These are phyloP conservation scores for Neotoma lepida DNA, from an alignment of 2,113 vertebrate genomes.

Conservation along the genomic window DNA sequence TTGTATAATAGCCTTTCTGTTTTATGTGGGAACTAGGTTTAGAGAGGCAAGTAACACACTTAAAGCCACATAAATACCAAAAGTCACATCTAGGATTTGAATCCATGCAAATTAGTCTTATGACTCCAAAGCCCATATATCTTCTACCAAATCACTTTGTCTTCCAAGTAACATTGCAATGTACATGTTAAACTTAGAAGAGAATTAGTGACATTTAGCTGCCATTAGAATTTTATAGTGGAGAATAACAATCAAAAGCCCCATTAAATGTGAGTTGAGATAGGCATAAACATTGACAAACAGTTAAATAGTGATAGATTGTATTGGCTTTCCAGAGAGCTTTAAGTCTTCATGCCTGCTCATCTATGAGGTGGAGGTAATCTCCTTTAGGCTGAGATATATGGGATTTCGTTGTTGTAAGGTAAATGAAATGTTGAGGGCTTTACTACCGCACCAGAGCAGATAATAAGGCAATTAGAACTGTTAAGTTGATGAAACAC, in stretches of 20 bases:
- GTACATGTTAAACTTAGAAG: constrained; percentile 62
- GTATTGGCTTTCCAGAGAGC: constrained; percentile 76
- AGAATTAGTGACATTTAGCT: constrained; percentile 78
- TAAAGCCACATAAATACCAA: constrained; percentile 18
- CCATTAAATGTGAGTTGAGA: constrained; percentile 81
- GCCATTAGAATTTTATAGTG: constrained; percentile 76
- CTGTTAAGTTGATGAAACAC: constrained; percentile 80
- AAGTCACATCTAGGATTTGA: constrained; percentile 46
- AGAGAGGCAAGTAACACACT: background rate
- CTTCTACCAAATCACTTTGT: background rate
- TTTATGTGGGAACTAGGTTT: background rate
- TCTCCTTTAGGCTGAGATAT: constrained; percentile 72
- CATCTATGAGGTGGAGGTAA: constrained; percentile 70
- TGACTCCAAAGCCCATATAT: background rate
- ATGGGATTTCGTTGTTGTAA: constrained; percentile 71
- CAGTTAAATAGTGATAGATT: constrained; percentile 81
- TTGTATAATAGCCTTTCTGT: background rate
- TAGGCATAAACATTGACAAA: constrained; percentile 80
- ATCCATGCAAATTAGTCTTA: background rate
- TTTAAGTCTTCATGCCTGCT: constrained; percentile 76
- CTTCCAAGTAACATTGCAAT: constrained; percentile 41
- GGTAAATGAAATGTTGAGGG: constrained; percentile 76
- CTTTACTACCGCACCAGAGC: constrained; percentile 78
- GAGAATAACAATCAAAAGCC: constrained; percentile 82
- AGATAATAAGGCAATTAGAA: constrained; percentile 82